Evolutionary conservation across 2,113 vertebrate species (phyloP), one percentile per base, ranked within the genome.

Genomic region (Forbesichthys agassizii): DNA sequence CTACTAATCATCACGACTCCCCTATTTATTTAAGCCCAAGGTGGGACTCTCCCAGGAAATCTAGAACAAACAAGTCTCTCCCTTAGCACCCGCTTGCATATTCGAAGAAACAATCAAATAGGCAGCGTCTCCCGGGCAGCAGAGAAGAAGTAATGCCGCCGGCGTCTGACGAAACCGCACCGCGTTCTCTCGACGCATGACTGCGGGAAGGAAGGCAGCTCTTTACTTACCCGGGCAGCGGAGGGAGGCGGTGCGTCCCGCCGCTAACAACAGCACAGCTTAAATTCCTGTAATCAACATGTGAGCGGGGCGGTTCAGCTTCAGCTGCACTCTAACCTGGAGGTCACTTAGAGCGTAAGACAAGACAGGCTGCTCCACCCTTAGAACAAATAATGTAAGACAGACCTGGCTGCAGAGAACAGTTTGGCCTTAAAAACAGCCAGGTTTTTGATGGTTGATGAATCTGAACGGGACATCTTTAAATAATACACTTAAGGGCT

Each of bases 31-130:
- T 77, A 88, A 84, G 85, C 90, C 88, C 85, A 91, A 93, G 90
- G 87, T 91, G 88, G 88, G 79, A 88, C 76, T 90, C 92, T 93
- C 92, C 48, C 58, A 90, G 90, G 92, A 88, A 90, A 90, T 90
- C 80, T 69, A 84, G 86, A 90, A 89, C 90, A 93, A 92, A 93
- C 90, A 93, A 84, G 75, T 65, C 76, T 77, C 68, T 88, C 90
- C 91, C 89, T 54, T 7, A 78, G 86, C 72, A 80, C 83, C 53
- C 51, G 72, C 85, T 83, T 86, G 85, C 82, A 86, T 90, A 85
- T 91, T 90, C 90, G 86, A 91, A 89, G 89, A 88, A 87, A 87
- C 84, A 89, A 90, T 89, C 88, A 90, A 88, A 90, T 88, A 89
- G 81, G 75, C 77, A 85, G 79, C 81, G 84, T 89, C 87, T 89